phyloP scores from a whole-genome alignment of 2,888 invertebrate species.

The Hirtodrosophila alboralis region DNA sequence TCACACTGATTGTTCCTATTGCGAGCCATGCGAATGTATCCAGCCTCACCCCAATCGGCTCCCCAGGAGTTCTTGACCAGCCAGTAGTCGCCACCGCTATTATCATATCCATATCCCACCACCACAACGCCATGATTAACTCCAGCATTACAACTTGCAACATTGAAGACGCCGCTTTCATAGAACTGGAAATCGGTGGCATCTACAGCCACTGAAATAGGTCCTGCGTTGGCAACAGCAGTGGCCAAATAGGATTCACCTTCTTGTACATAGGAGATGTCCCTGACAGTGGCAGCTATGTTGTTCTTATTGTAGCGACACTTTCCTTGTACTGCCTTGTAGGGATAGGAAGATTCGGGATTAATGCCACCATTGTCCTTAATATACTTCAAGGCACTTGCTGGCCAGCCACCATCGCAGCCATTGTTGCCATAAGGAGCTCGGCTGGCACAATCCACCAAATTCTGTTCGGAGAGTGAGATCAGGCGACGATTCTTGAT shows the following conservation, averaged over 20 bases:
- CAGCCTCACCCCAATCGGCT: slow-evolving; percentile 96
- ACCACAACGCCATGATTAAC: slow-evolving; percentile 3
- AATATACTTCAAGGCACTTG: slow-evolving; percentile 92
- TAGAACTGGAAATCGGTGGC: slow-evolving; percentile 96
- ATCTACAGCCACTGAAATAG: slow-evolving; percentile 94
- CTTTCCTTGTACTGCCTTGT: slow-evolving; percentile 94
- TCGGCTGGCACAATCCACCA: slow-evolving; percentile 92
- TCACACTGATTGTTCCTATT: slow-evolving; percentile 21
- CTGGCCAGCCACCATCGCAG: slow-evolving; percentile 96
- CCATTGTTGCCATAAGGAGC: slow-evolving; percentile 97
- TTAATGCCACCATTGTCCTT: slow-evolving; percentile 89
- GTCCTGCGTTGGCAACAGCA: slow-evolving; percentile 94
- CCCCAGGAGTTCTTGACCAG: slow-evolving; percentile 97
- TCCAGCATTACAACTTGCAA: not conserved
- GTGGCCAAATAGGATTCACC: slow-evolving; percentile 85
- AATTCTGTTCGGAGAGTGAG: slow-evolving; percentile 94
- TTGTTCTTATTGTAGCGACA: slow-evolving; percentile 88
- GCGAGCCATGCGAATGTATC: slow-evolving; percentile 93
- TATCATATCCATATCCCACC: slow-evolving; percentile 22
- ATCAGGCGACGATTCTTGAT: slow-evolving; percentile 90
- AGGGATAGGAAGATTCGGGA: slow-evolving; percentile 85
- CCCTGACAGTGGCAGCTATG: slow-evolving; percentile 89
- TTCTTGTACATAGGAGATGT: slow-evolving; percentile 93
- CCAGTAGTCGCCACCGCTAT: slow-evolving; percentile 92
- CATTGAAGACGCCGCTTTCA: slow-evolving; percentile 85